Percentiles rank a stretch among this genome's conserved stretches.
These are phyloP conservation scores for Teleogryllus oceanicus DNA, from an alignment of 2,888 invertebrate species.

Conservation along the genomic window DNA sequence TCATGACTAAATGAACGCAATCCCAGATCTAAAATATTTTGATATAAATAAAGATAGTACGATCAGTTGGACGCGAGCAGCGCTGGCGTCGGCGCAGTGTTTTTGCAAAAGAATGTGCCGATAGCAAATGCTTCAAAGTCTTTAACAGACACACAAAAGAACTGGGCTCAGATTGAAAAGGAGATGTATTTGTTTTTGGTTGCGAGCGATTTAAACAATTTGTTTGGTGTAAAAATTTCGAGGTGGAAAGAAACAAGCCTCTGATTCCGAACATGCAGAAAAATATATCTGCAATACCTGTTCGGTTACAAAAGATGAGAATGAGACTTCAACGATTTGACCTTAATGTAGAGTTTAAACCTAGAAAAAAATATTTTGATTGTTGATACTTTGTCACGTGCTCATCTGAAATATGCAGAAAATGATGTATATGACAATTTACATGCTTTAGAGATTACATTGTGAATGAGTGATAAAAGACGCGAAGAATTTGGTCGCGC, in stretches of 20 bases:
- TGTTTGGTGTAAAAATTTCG: background rate
- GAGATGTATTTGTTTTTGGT: constrained; percentile 12
- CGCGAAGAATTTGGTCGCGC: background rate
- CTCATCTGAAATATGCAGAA: background rate
- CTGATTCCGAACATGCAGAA: background rate
- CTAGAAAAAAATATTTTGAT: background rate
- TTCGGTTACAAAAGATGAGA: constrained; percentile 21
- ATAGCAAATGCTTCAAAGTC: constrained; percentile 18
- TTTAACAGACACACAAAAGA: background rate
- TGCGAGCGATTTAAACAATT: constrained; percentile 21
- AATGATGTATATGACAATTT: background rate
- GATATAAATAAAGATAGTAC: no score
- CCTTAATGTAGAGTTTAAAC: background rate
- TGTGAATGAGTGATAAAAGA: background rate
- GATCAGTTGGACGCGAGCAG: no score
- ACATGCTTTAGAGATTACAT: background rate
- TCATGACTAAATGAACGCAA: no score
- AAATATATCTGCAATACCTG: background rate
- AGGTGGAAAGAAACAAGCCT: constrained; percentile 20
- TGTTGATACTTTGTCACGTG: constrained; percentile 21
- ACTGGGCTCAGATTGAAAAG: constrained; percentile 12
- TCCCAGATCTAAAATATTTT: no score
- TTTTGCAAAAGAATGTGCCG: no score
- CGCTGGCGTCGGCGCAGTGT: no score
- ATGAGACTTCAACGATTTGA: constrained; percentile 12